Percentiles rank a stretch among this genome's conserved stretches.
Conservation (phyloP, 2,797 vertebrate species). For the Pitangus sulphuratus region DNA sequence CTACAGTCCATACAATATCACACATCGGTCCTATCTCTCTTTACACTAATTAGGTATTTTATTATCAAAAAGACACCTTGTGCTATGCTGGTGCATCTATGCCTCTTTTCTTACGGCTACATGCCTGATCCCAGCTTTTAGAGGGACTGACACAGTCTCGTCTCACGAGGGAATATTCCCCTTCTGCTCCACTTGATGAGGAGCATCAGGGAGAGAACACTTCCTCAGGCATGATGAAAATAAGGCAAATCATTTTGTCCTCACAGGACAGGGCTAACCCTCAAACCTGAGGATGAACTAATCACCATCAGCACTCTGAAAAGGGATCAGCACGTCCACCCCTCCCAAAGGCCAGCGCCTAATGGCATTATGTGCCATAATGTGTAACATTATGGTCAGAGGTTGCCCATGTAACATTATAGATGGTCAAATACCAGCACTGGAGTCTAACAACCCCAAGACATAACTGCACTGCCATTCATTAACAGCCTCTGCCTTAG, state of each 20-base stretch:
- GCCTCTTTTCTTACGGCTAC: not conserved
- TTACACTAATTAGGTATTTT: constrained; percentile 44
- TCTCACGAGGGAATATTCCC: not conserved
- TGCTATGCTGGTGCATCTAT: not conserved
- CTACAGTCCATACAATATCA: constrained; percentile 34
- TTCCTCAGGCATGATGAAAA: not conserved
- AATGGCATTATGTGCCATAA: not conserved
- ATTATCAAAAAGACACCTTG: constrained; percentile 42
- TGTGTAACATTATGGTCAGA: not conserved
- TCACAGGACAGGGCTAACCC: not conserved
- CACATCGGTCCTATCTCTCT: not conserved
- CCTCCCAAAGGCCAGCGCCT: accelerated
- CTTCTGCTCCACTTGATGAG: not conserved
- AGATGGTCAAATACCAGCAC: not conserved
- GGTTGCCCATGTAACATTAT: not conserved
- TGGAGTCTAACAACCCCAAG: not conserved
- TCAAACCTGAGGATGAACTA: accelerated
- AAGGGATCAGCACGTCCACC: accelerated
- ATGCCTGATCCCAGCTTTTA: not conserved
- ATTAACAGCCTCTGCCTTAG: not conserved
- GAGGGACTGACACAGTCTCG: not conserved
- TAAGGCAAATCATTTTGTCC: not conserved
- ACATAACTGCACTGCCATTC: not conserved
- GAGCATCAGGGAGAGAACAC: not conserved
- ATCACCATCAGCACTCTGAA: not conserved